Evolutionary conservation across 64 coral and sea anemone species (phyloP), one percentile per base, ranked within the genome.

Genomic region (Actinia tenebrosa): DNA sequence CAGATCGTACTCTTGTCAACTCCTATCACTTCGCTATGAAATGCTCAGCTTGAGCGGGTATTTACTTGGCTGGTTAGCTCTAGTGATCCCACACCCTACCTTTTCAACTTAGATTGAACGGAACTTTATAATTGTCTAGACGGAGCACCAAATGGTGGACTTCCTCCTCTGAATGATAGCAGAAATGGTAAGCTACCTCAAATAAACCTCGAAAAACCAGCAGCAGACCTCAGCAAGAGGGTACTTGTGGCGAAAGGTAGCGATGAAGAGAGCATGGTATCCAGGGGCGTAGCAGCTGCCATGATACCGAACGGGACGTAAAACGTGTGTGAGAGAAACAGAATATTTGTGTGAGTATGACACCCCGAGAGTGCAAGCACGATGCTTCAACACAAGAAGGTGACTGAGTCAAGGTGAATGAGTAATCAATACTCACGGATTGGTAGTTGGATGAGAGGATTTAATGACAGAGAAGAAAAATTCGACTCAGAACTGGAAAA

Each of bases 231-330:
- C 11, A 83, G 82, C 54, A 92, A 87, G 86, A 62, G 90, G 44
- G 9, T 92, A 10, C 62, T 83, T 10, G 85, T 92, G 45, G 69
- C 60, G 7, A 85, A 86, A 19, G 90, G 90, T 2, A 87, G 84
- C 55, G 85, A 87, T 2, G 85, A 92, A 45, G 90, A 92, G 45
- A 77, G 78, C 18, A 68, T 92, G 86, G 78, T 92, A 42, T 62
- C 80, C 2, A 92, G 80, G 17, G 90, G 90, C 56, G 53, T 92
- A 53, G 90, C 22, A 17, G 90, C 85, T 6, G 90, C 90, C 10
- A 66, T 43, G 64, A 27, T 92, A n/a, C 56, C 85, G 5, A 92
- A 92, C 60, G 90, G 90, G 6, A 75, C 27, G 69, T 75, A 69
- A n/a, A 69, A 8, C 19, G 19, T 69, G 64, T 69, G 22, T 8